These are phyloP conservation scores for Pangasius mekongensis DNA, from an alignment of 2,797 vertebrate genomes.

Conservation along the genomic window DNA sequence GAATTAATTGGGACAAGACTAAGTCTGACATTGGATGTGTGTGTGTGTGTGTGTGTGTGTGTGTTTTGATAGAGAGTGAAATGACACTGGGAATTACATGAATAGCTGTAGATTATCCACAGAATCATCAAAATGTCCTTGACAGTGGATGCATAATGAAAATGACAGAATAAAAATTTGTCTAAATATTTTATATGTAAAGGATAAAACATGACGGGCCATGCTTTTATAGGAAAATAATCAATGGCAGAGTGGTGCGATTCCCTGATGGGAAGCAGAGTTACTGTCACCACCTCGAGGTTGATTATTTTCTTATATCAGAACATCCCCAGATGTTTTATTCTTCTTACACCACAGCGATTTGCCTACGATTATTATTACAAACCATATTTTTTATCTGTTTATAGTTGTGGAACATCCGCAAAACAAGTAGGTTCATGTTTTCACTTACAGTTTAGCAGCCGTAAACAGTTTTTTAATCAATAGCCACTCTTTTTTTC, in stretches of 20 bases:
- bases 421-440: background rate
- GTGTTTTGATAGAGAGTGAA: background rate
- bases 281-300: background rate
- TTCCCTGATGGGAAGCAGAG: background rate
- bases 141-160: background rate
- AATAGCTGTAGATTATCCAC: background rate
- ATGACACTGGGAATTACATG: background rate
- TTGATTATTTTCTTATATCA: background rate
- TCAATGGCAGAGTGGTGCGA: background rate
- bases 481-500: background rate
- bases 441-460: background rate
- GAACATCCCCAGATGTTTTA: background rate
- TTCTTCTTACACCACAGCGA: background rate
- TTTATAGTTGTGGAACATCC: background rate
- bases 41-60: background rate
- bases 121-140: conserved; percentile 13
- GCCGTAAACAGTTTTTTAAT: background rate
- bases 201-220: background rate
- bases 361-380: background rate
- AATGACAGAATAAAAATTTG: background rate
- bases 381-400: background rate
- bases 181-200: background rate
- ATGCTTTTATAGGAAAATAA: background rate
- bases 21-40: background rate
- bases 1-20: conserved; percentile 17